Evolutionary conservation across 2,113 vertebrate genomes (phyloP).

Genomic region (Eira barbara): DNA sequence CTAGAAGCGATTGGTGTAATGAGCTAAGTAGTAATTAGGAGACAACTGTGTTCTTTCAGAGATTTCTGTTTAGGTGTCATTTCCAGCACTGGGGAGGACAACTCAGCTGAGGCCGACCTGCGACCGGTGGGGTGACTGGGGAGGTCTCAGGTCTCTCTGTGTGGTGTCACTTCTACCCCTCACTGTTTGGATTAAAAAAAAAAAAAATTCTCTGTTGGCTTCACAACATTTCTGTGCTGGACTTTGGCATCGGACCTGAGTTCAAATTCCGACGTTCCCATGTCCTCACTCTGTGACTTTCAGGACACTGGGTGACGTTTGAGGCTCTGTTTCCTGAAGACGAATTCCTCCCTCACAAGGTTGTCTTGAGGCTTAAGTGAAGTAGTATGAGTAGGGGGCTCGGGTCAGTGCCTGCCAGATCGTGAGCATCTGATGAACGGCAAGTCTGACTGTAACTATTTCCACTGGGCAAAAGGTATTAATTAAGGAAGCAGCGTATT

Average conservation of each 20-base stretch:
- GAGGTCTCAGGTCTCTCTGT: not conserved
- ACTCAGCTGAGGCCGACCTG: conserved; percentile 50
- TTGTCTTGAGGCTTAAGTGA: not conserved
- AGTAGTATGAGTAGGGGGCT: not conserved
- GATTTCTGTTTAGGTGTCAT: conserved; percentile 67
- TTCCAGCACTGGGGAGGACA: conserved; percentile 55
- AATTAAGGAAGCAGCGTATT: not conserved
- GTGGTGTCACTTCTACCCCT: not conserved
- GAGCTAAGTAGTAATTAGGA: conserved; percentile 83
- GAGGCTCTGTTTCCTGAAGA: not conserved
- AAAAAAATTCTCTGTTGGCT: not conserved
- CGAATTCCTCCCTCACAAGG: too few species aligned
- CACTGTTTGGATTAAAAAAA: not conserved
- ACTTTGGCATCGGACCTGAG: not conserved
- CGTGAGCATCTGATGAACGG: not conserved
- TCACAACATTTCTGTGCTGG: not conserved
- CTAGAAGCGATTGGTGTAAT: conserved; percentile 80
- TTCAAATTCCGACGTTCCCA: not conserved
- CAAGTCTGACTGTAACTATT: not conserved
- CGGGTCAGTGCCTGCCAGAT: not conserved
- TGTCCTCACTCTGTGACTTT: not conserved
- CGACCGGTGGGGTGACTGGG: not conserved
- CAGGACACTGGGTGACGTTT: not conserved
- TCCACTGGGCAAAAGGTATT: not conserved
- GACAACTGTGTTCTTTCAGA: conserved; percentile 71